These are phyloP conservation scores for Phoenicopterus ruber DNA, from an alignment of 2,113 vertebrate genomes.

Conservation along the genomic window DNA sequence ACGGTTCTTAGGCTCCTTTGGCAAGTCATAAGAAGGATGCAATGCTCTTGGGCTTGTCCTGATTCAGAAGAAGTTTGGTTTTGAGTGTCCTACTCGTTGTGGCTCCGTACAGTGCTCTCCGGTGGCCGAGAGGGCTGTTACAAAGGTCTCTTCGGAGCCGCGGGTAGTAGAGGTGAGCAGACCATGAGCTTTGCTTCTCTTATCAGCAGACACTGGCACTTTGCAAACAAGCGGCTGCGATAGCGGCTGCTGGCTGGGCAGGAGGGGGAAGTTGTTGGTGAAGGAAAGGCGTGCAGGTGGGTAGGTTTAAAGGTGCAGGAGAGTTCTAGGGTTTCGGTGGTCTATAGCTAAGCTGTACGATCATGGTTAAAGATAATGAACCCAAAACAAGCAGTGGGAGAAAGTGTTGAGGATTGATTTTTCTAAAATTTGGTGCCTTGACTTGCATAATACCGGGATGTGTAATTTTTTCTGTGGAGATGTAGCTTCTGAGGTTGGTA, in stretches of 20 bases:
- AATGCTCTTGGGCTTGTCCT: neutral
- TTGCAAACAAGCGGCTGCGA: neutral
- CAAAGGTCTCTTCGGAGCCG: neutral
- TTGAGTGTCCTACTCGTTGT: rapidly evolving
- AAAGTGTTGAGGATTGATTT: neutral
- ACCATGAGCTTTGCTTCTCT: neutral
- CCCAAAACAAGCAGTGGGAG: neutral
- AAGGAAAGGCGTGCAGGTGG: rapidly evolving
- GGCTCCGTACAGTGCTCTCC: neutral
- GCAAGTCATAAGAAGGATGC: neutral
- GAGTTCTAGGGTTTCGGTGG: neutral
- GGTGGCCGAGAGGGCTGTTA: rapidly evolving
- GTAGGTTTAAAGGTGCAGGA: neutral
- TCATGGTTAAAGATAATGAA: neutral
- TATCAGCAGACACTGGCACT: neutral
- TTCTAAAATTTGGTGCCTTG: neutral
- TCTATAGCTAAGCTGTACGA: neutral
- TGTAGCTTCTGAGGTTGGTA: neutral
- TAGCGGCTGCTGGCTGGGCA: neutral
- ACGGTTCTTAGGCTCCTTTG: rapidly evolving
- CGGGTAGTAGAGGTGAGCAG: neutral
- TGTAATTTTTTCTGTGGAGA: neutral
- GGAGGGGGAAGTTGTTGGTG: neutral
- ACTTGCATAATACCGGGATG: neutral
- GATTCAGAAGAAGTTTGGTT: neutral